Percentiles rank a stretch among this genome's conserved stretches.
Conservation (phyloP, 2,888 invertebrate genomes). For the Bellardia pandia region DNA sequence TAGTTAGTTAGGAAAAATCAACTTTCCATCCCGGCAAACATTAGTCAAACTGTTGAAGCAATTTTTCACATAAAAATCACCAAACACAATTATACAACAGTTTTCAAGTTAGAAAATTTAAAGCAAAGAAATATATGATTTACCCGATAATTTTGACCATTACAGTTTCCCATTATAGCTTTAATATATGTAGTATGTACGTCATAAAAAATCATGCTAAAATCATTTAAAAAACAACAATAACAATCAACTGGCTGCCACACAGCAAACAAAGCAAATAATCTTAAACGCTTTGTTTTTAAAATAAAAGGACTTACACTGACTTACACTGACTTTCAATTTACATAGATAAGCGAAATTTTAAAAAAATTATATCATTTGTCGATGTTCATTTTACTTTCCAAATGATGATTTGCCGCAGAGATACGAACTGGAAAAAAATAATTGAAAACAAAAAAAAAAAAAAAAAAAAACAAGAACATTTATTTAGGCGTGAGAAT, state of each 20-base stretch:
- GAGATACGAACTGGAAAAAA: background rate
- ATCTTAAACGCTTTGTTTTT: background rate
- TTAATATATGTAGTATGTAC: background rate
- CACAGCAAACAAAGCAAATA: background rate
- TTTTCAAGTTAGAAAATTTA: too few species aligned
- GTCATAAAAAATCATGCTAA: background rate
- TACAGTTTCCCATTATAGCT: background rate
- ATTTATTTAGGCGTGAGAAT: conserved; percentile 50
- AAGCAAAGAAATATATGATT: too few species aligned
- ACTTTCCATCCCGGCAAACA: too few species aligned
- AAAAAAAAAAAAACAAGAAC: background rate
- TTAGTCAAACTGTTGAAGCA: too few species aligned
- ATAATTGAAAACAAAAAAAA: background rate
- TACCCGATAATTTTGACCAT: background rate
- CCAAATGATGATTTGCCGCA: background rate
- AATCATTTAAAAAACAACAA: conserved; percentile 6
- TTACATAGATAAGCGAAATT: background rate
- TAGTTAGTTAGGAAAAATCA: too few species aligned
- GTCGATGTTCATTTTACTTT: background rate
- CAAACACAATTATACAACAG: too few species aligned
- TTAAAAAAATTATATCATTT: conserved; percentile 15
- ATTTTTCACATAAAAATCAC: too few species aligned
- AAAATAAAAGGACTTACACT: background rate
- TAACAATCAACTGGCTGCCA: background rate
- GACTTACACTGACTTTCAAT: background rate